A percentile compares a stretch with the other conserved stretches of the same genome.
phyloP scores from a whole-genome alignment of 2,888 invertebrate species.

The Cosmia trapezina region DNA sequence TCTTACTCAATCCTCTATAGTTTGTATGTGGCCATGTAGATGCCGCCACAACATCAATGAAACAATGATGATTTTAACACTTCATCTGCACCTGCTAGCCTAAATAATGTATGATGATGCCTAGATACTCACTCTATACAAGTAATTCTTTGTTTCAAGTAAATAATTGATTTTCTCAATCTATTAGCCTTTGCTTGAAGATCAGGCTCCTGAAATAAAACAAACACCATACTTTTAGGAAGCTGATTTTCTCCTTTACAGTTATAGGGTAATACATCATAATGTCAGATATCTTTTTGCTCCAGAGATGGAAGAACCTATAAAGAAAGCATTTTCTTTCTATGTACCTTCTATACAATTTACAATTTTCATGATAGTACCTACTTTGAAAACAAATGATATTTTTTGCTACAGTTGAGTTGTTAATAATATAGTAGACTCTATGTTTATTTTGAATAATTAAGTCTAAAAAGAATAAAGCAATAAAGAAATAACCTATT shows the following conservation, averaged over 20 bases:
- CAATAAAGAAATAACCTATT: not conserved
- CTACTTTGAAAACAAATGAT: not conserved
- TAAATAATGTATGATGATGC: not conserved
- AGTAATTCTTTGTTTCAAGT: conserved; percentile 76
- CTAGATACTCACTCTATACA: conserved; percentile 76
- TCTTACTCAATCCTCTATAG: too few relatives aligned
- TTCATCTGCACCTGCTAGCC: not conserved
- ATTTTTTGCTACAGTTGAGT: not conserved
- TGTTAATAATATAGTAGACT: not conserved
- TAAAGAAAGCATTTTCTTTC: not conserved
- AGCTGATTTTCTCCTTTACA: not conserved
- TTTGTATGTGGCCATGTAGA: too few relatives aligned
- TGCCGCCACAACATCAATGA: too few relatives aligned
- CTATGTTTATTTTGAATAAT: not conserved
- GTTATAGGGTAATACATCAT: not conserved
- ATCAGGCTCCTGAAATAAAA: conserved; percentile 64
- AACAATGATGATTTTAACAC: not conserved
- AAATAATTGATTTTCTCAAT: conserved; percentile 62
- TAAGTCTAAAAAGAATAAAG: not conserved
- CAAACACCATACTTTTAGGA: not conserved
- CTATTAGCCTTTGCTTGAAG: conserved; percentile 29
- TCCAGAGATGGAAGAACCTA: not conserved
- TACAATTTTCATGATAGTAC: not conserved
- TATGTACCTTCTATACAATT: not conserved
- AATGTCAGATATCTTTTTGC: not conserved